Conservation (phyloP, 2,113 vertebrate species). For the Eolophus roseicapilla region DNA sequence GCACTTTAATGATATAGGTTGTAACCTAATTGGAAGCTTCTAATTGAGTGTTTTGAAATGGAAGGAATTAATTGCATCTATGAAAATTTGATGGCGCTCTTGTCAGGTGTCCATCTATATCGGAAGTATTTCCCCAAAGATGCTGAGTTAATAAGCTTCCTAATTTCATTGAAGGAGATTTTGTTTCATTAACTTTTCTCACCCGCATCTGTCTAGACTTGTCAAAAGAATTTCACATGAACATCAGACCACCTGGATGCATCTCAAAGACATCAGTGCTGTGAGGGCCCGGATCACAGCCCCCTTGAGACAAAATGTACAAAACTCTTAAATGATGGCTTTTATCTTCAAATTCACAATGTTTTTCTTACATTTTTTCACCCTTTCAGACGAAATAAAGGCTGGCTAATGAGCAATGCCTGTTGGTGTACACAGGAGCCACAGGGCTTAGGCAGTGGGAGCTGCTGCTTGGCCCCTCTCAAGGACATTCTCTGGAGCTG, state of each 20-base stretch:
- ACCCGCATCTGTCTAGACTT: background rate
- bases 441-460: background rate
- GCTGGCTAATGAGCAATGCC: background rate
- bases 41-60: slow-evolving; percentile 43
- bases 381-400: background rate
- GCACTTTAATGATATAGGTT: slow-evolving; percentile 4
- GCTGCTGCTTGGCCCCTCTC: fast-evolving
- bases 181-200: slow-evolving; percentile 38
- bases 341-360: background rate
- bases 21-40: slow-evolving; percentile 46
- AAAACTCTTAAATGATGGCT: background rate
- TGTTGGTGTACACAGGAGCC: fast-evolving
- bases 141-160: slow-evolving; percentile 15
- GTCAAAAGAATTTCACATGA: background rate
- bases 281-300: fast-evolving
- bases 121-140: slow-evolving; percentile 18
- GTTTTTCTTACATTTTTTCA: background rate
- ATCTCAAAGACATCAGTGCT: background rate
- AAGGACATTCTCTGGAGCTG: background rate
- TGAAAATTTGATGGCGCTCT: slow-evolving; percentile 57
- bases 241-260: background rate
- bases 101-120: slow-evolving; percentile 56
- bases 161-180: slow-evolving; percentile 44
- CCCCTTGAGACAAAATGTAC: background rate
- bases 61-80: slow-evolving; percentile 50